Percentiles rank a stretch among this genome's conserved stretches.
These are phyloP conservation scores for Xanthia icteritia DNA, from an alignment of 2,888 invertebrate genomes.

Conservation along the genomic window DNA sequence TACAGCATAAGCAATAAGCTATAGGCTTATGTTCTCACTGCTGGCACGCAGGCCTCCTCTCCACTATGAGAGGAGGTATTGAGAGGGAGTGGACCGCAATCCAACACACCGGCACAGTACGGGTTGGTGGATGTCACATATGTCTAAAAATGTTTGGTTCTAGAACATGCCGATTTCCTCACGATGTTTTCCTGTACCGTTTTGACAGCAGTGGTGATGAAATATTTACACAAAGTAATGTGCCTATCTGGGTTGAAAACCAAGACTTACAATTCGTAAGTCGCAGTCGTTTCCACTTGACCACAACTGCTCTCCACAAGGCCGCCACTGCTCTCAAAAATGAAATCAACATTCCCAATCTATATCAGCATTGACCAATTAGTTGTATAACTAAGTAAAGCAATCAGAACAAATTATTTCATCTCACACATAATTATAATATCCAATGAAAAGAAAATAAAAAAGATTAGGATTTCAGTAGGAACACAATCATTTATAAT, in stretches of 20 bases:
- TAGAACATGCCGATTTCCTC: no score
- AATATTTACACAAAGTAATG: not conserved
- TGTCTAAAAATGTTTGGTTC: no score
- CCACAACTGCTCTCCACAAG: no score
- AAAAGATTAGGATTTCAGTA: not conserved
- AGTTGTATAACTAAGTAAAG: not conserved
- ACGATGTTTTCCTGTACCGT: not conserved
- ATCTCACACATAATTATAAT: not conserved
- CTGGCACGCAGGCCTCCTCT: not conserved
- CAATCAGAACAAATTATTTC: constrained; percentile 18
- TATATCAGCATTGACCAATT: not conserved
- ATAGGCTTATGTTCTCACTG: not conserved
- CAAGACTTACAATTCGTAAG: no score
- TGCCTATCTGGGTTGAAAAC: no score
- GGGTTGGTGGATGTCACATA: no score
- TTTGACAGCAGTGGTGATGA: not conserved
- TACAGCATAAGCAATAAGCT: no score
- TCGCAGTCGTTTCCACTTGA: not conserved
- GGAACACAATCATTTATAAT: not conserved
- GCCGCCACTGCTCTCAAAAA: not conserved
- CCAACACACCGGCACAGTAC: not conserved
- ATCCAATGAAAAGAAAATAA: not conserved
- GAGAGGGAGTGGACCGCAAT: not conserved
- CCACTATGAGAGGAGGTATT: no score
- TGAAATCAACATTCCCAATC: not conserved